A percentile compares a stretch with the other conserved stretches of the same genome.
Evolutionary conservation across 2,888 invertebrate species (phyloP).

Genomic region (Plagodis pulveraria): DNA sequence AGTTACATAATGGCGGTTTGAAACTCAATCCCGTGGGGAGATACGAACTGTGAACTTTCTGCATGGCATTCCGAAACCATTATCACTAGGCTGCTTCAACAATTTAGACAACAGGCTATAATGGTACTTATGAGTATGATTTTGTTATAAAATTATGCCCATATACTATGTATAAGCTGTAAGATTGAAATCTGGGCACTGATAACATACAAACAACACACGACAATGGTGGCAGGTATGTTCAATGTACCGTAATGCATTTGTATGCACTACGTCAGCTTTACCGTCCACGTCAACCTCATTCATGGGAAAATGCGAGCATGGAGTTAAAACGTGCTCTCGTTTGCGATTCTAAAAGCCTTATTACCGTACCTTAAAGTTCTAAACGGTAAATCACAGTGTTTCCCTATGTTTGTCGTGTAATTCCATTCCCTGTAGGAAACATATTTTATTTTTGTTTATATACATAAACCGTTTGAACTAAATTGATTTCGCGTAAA

Average conservation of each 20-base stretch:
- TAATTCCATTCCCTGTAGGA: conserved; percentile 16
- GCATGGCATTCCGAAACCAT: too few species aligned
- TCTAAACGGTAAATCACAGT: neutral
- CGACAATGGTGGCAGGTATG: neutral
- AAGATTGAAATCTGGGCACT: too few species aligned
- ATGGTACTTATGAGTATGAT: too few species aligned
- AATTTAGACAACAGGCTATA: too few species aligned
- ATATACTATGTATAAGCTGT: too few species aligned
- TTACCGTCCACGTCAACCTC: conserved; percentile 24
- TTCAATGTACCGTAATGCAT: conserved; percentile 24
- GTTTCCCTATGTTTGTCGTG: neutral
- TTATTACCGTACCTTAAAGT: conserved; percentile 4
- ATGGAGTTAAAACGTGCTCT: conserved; percentile 9
- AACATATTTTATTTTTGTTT: conserved; percentile 10
- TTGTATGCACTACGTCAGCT: conserved; percentile 30
- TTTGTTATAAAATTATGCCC: too few species aligned
- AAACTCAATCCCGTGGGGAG: too few species aligned
- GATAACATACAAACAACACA: too few species aligned
- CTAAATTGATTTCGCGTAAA: conserved; percentile 5
- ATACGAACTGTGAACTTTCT: too few species aligned
- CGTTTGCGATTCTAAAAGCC: conserved; percentile 5
- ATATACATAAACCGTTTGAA: conserved; percentile 7
- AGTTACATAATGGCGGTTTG: too few species aligned
- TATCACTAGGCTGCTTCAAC: too few species aligned
- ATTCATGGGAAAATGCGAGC: conserved; percentile 32